phyloP scores from a whole-genome alignment of 2,113 vertebrate species.

The Manacus vitellinus region DNA sequence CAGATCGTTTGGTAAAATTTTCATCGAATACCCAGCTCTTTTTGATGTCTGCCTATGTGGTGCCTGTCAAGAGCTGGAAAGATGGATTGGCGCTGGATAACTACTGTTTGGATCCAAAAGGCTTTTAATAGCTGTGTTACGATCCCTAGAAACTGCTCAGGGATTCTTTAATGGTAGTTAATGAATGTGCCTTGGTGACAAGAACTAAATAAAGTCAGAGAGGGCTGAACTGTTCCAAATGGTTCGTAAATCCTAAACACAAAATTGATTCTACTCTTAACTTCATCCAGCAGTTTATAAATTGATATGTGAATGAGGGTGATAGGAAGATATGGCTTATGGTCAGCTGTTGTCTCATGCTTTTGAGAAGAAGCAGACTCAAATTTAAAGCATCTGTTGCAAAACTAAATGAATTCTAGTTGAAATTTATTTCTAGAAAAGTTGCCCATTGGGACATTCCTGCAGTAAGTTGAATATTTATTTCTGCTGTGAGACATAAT shows the following conservation, averaged over 20 bases:
- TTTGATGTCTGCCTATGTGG: not conserved
- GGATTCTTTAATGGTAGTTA: not conserved
- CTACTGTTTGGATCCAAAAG: constrained; percentile 21
- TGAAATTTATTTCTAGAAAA: constrained; percentile 39
- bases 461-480: constrained; percentile 37
- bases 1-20: not conserved
- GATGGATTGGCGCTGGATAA: not conserved
- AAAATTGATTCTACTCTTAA: constrained; percentile 6
- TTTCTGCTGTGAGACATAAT: constrained; percentile 30
- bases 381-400: constrained; percentile 51
- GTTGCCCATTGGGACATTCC: not conserved
- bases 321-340: not conserved
- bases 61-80: not conserved
- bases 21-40: not conserved
- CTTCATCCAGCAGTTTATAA: constrained; percentile 32
- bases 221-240: constrained; percentile 8
- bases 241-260: not conserved
- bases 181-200: not conserved
- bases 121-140: not conserved
- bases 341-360: not conserved
- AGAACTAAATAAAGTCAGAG: constrained; percentile 1
- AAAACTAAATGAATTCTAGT: constrained; percentile 12
- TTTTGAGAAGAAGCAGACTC: constrained; percentile 38
- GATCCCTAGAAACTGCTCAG: not conserved
- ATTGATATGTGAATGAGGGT: not conserved